Evolutionary conservation across 2,888 invertebrate species (phyloP).

Genomic region (Nephrotoma flavescens): DNA sequence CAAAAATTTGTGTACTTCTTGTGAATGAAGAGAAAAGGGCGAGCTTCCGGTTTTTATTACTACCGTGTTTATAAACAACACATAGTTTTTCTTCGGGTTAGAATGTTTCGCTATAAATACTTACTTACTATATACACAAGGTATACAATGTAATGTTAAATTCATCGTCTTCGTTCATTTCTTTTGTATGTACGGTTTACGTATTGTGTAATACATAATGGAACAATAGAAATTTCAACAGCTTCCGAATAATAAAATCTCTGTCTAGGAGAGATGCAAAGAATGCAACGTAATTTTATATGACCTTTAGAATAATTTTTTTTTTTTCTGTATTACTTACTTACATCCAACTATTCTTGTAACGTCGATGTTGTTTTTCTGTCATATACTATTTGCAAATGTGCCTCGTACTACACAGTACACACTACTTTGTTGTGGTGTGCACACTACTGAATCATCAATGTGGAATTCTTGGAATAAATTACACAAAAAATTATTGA

Average conservation of each 20-base stretch:
- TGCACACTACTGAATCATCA: not conserved
- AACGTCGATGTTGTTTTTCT: not conserved
- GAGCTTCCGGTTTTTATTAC: not conserved
- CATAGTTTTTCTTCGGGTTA: not conserved
- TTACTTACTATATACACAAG: too few species aligned
- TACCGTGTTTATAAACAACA: not conserved
- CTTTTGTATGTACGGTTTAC: not conserved
- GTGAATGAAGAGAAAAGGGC: not conserved
- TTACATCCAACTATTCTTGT: not conserved
- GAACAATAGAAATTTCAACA: not conserved
- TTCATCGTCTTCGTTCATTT: not conserved
- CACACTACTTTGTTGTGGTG: not conserved
- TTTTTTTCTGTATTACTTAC: not conserved
- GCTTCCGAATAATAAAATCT: not conserved
- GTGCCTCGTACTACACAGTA: not conserved
- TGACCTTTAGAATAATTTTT: not conserved
- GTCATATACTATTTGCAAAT: not conserved
- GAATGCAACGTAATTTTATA: not conserved
- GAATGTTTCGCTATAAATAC: not conserved
- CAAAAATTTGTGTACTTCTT: not conserved
- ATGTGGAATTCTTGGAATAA: not conserved
- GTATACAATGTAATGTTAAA: not conserved
- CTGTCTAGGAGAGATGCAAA: not conserved
- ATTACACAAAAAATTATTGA: not conserved
- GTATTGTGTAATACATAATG: not conserved